phyloP scores from a whole-genome alignment of 2,113 vertebrate genomes.

The Poeciliopsis retropinna region DNA sequence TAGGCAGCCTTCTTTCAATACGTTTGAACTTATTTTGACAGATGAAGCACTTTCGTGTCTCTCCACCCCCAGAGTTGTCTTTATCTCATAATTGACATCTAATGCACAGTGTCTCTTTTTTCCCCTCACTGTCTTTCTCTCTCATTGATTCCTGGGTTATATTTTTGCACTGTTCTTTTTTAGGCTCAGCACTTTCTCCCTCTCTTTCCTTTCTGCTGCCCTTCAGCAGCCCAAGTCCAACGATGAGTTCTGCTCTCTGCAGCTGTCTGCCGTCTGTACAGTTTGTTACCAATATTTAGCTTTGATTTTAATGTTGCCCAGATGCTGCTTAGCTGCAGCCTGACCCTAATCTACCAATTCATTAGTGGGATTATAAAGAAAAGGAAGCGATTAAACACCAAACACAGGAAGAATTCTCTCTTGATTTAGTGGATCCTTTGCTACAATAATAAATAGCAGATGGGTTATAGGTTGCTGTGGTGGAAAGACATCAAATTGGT shows the following conservation, averaged over 20 bases:
- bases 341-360: constrained; percentile 40
- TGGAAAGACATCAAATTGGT: not conserved
- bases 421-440: constrained; percentile 8
- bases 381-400: constrained; percentile 1
- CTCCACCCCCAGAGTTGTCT: not conserved
- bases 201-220: not conserved
- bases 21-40: constrained; percentile 3
- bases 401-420: not conserved
- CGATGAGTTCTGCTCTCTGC: not conserved
- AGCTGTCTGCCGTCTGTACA: not conserved
- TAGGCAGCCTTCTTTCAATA: not conserved
- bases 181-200: constrained; percentile 23
- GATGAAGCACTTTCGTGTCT: not conserved
- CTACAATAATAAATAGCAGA: not conserved
- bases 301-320: constrained; percentile 15
- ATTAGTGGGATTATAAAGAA: constrained; percentile 38
- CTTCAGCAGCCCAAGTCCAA: constrained; percentile 7
- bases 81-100: constrained; percentile 21
- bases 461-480: no score
- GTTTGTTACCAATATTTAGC: not conserved
- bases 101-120: constrained; percentile 9
- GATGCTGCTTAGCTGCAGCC: not conserved
- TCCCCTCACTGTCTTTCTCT: not conserved
- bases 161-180: constrained; percentile 6
- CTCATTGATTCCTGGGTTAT: not conserved